A percentile compares a stretch with the other conserved stretches of the same genome.
Conservation (phyloP, 2,888 invertebrate species). For the Platycnemis pennipes region DNA sequence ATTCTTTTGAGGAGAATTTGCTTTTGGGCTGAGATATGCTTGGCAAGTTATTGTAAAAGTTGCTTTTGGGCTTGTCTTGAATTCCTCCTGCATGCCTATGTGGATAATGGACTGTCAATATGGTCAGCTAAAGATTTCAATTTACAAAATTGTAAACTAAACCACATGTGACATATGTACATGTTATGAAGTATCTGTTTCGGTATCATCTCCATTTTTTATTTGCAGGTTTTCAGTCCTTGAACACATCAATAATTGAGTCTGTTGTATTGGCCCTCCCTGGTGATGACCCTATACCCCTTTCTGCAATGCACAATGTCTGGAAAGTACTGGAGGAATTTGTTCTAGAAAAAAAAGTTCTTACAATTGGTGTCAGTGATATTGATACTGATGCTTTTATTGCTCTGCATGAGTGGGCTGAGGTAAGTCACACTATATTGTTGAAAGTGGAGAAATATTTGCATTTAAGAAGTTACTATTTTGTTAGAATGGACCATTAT, state of each 20-base stretch:
- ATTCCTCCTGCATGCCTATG: too few relatives aligned
- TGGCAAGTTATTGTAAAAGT: background rate
- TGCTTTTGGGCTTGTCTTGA: too few relatives aligned
- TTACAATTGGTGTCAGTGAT: slow-evolving; percentile 92
- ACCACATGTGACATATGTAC: too few relatives aligned
- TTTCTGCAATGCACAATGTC: slow-evolving; percentile 83
- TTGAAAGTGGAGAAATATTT: too few relatives aligned
- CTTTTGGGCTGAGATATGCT: too few relatives aligned
- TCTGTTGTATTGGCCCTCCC: slow-evolving; percentile 90
- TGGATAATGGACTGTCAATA: too few relatives aligned
- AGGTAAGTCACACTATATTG: slow-evolving; percentile 77
- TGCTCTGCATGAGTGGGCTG: slow-evolving; percentile 88
- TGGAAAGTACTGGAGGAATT: slow-evolving; percentile 90
- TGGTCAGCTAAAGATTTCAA: too few relatives aligned
- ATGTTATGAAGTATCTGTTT: too few relatives aligned
- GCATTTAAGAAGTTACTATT: too few relatives aligned
- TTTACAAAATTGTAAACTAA: too few relatives aligned
- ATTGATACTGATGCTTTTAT: slow-evolving; percentile 91
- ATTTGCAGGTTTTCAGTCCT: slow-evolving; percentile 85
- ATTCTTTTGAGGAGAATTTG: too few relatives aligned
- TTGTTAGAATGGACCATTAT: too few relatives aligned
- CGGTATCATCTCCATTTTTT: slow-evolving; percentile 69
- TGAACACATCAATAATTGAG: slow-evolving; percentile 88
- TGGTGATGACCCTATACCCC: slow-evolving; percentile 74
- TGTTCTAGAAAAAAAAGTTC: slow-evolving; percentile 84